phyloP scores from a whole-genome alignment of 2,113 vertebrate genomes.

The Dasyprocta punctata region DNA sequence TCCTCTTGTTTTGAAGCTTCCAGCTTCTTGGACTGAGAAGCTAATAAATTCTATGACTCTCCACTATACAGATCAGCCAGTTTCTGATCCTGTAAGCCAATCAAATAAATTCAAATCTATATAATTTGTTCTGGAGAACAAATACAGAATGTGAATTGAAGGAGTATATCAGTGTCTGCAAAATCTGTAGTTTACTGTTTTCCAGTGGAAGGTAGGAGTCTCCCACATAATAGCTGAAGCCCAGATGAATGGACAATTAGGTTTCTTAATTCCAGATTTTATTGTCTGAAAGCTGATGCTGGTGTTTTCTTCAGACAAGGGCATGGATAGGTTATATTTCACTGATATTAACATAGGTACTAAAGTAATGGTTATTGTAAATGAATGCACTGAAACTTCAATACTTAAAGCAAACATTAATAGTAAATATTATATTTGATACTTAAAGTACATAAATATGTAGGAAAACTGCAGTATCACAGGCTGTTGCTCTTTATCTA shows the following conservation, averaged over 20 bases:
- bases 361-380: conserved; percentile 22
- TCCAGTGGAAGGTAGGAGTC: background rate
- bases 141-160: background rate
- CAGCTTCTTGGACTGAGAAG: background rate
- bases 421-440: conserved; percentile 48
- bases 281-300: conserved; percentile 7
- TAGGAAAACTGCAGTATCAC: conserved; percentile 46
- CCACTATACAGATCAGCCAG: background rate
- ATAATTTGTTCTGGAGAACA: background rate
- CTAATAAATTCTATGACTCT: background rate
- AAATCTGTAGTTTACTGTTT: conserved; percentile 9
- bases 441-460: background rate
- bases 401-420: background rate
- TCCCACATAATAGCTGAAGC: background rate
- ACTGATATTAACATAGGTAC: background rate
- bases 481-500: conserved; percentile 66
- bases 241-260: background rate
- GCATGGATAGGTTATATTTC: background rate
- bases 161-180: background rate
- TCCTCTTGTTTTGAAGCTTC: background rate
- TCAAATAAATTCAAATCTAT: background rate
- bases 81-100: background rate
- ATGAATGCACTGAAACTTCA: background rate
- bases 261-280: background rate
- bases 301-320: background rate